These are phyloP conservation scores for Gambelia wislizenii DNA, from an alignment of 2,797 vertebrate genomes.

Conservation along the genomic window DNA sequence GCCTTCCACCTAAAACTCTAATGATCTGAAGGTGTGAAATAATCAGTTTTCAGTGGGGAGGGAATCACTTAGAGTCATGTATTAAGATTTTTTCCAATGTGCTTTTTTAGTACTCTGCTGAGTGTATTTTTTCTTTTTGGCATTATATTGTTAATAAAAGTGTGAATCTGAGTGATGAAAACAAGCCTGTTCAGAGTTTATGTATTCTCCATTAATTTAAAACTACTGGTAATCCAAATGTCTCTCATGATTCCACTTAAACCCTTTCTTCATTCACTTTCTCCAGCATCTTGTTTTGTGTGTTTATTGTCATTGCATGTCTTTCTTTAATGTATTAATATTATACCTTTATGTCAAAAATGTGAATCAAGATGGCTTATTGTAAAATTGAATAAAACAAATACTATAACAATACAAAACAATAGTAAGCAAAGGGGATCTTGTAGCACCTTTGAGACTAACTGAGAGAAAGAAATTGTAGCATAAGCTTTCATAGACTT, in stretches of 20 bases:
- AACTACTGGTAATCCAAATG: slow-evolving; percentile 38
- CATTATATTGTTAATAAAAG: not conserved
- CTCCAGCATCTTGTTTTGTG: slow-evolving; percentile 6
- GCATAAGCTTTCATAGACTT: too few species aligned
- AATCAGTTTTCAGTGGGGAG: not conserved
- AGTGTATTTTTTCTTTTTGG: not conserved
- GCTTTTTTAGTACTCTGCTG: too few species aligned
- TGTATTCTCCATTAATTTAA: not conserved
- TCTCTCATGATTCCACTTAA: slow-evolving; percentile 29
- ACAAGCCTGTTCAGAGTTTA: not conserved
- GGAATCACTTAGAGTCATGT: not conserved
- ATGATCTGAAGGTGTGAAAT: not conserved
- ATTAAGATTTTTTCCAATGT: not conserved
- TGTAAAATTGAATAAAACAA: not conserved
- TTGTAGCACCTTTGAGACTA: too few species aligned
- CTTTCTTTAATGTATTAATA: not conserved
- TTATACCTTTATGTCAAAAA: not conserved
- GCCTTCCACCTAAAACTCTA: not conserved
- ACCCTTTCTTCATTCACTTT: not conserved
- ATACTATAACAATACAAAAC: not conserved
- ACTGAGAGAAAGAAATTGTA: too few species aligned
- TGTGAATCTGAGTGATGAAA: not conserved
- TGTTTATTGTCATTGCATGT: not conserved
- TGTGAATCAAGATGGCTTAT: not conserved
- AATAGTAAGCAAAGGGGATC: too few species aligned